phyloP scores from a whole-genome alignment of 2,113 vertebrate genomes.

The Calypte anna region DNA sequence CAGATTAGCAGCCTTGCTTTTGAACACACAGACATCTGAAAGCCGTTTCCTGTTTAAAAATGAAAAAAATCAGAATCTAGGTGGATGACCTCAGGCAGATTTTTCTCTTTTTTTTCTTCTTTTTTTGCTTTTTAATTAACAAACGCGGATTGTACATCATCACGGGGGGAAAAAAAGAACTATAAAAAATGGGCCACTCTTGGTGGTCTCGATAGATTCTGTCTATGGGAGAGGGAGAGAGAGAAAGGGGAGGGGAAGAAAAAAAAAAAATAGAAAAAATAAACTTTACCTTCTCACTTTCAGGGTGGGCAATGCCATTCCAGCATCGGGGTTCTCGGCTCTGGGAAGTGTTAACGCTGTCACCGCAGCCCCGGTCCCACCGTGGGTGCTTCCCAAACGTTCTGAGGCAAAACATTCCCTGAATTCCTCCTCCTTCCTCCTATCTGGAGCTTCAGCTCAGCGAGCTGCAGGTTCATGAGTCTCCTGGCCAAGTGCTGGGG shows the following conservation, averaged over 20 bases:
- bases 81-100: constrained; percentile 76
- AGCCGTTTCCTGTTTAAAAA: constrained; percentile 78
- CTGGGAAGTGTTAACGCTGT: constrained; percentile 97
- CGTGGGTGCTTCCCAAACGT: constrained; percentile 49
- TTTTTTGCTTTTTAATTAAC: constrained; percentile 70
- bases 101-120: neutral
- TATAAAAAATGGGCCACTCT: constrained; percentile 69
- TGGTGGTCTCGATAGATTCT: constrained; percentile 88
- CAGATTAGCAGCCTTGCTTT: constrained; percentile 77
- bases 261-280: constrained; percentile 87
- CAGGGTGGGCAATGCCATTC: constrained; percentile 96
- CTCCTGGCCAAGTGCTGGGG: constrained; percentile 76
- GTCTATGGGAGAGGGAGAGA: constrained; percentile 78
- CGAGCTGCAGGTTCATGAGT: constrained; percentile 66
- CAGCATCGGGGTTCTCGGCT: constrained; percentile 80
- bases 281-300: constrained; percentile 93
- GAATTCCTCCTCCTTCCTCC: constrained; percentile 73
- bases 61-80: constrained; percentile 39
- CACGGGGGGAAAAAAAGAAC: neutral
- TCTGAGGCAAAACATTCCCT: constrained; percentile 80
- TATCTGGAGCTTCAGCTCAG: constrained; percentile 58
- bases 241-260: constrained; percentile 74
- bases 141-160: constrained; percentile 82
- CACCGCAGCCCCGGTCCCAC: constrained; percentile 76
- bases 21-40: constrained; percentile 81